Evolutionary conservation across 2,797 vertebrate species (phyloP), one percentile per base, ranked within the genome.

Genomic region (Alcedo quadribrachys): DNA sequence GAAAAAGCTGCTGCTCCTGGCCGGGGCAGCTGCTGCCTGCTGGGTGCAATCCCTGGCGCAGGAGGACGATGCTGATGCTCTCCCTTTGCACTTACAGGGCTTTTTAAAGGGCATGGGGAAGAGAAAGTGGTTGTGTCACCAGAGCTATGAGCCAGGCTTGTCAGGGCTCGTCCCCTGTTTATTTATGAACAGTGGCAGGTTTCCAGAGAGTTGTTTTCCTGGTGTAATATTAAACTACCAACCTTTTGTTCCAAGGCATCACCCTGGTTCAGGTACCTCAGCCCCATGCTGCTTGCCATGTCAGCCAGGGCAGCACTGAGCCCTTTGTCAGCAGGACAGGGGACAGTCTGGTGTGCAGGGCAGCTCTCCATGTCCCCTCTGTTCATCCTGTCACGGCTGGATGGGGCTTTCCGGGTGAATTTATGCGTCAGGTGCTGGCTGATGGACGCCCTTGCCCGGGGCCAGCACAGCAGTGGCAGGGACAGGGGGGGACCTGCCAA

Each of bases 341-440:
- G 0, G 2, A 32, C 1, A 3, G 42, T n/a, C 60, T 0, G 12
- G 2, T 0, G 0, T 0, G 5, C 55, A 35, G 50, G 30, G 12
- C 54, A 51, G 51, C 32, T 66, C 78, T 74, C 50, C 4, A 6
- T 43, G 70, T 42, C 43, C 74, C 42, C 50, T 60, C 75, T 54
- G 32, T 58, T 74, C 1, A 0, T 50, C 53, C 70, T 83, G 90
- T 55, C 71, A 79, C 0, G 2, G 58, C 69, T 32, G 32, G 10
- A 1, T 54, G 92, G 58, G 69, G 46, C 4, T 85, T 90, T 65
- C 81, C 8, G 2, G 53, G 10, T 45, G 71, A 74, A 21, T 19
- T 57, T 42, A 6, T 13, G 48, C 1, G 0, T 27, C 69, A 35
- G 35, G 37, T 33, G 42, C 53, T 85, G 30, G 27, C 25, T 50